These are phyloP conservation scores for Liodrosophila aerea DNA, from an alignment of 2,888 invertebrate species.

Conservation along the genomic window DNA sequence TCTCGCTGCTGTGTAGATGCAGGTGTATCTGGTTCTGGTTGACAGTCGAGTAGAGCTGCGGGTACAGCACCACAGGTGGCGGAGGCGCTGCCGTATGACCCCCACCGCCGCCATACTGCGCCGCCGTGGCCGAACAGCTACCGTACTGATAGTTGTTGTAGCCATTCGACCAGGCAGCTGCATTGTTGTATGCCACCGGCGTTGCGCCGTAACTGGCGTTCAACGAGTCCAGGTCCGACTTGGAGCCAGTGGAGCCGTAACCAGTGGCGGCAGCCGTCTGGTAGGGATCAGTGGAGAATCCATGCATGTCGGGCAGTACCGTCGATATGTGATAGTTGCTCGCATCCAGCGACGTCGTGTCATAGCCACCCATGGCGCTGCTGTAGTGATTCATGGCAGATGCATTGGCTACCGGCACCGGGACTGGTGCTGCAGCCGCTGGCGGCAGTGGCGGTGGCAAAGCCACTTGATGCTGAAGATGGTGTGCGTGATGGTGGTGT, in stretches of 20 bases:
- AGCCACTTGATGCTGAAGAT: slow-evolving; percentile 73
- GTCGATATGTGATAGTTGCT: slow-evolving; percentile 84
- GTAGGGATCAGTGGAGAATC: slow-evolving; percentile 82
- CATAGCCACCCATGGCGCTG: slow-evolving; percentile 83
- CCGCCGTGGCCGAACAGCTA: slow-evolving; percentile 80
- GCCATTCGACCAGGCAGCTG: slow-evolving; percentile 84
- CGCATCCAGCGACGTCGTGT: slow-evolving; percentile 62
- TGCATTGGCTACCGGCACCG: slow-evolving; percentile 46
- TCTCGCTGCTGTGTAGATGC: slow-evolving; percentile 88
- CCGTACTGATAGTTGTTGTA: slow-evolving; percentile 89
- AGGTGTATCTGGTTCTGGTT: slow-evolving; percentile 94
- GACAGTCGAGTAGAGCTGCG: slow-evolving; percentile 91
- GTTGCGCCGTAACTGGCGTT: slow-evolving; percentile 74
- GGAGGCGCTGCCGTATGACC: slow-evolving; percentile 78
- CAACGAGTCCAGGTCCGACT: slow-evolving; percentile 79
- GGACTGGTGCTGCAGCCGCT: slow-evolving; percentile 81
- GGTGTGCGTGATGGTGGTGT: slow-evolving; percentile 52
- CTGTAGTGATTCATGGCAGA: slow-evolving; percentile 78
- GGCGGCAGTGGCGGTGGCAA: slow-evolving; percentile 83
- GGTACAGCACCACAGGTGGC: slow-evolving; percentile 88
- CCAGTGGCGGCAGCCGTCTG: slow-evolving; percentile 72
- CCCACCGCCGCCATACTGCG: slow-evolving; percentile 59
- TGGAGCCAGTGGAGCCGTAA: slow-evolving; percentile 54
- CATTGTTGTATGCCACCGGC: slow-evolving; percentile 79
- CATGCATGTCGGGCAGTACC: slow-evolving; percentile 85